A percentile compares a stretch with the other conserved stretches of the same genome.
Conservation (phyloP, 2,113 vertebrate species). For the Paramisgurnus dabryanus region DNA sequence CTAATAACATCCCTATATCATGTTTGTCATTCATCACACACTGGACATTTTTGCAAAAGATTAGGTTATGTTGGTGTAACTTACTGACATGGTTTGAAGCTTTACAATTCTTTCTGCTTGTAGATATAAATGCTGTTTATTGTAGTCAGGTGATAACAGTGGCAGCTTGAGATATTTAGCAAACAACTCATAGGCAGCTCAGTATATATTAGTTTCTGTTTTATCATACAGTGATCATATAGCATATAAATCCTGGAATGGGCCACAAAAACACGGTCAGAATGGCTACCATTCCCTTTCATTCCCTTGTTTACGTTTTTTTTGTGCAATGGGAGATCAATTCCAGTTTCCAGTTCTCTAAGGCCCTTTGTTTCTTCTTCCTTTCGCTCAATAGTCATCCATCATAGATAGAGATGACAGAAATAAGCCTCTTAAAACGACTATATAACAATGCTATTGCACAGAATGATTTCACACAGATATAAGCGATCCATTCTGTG, state of each 20-base stretch:
- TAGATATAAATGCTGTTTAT: background rate
- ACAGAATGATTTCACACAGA: conserved; percentile 24
- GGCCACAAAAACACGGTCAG: background rate
- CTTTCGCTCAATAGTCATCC: conserved; percentile 16
- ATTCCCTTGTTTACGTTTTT: conserved; percentile 21
- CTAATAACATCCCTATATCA: conserved; percentile 8
- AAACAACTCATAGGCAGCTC: background rate
- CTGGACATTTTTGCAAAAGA: background rate
- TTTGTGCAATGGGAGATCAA: conserved; percentile 20
- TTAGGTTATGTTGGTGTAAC: background rate
- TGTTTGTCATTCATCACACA: conserved; percentile 10
- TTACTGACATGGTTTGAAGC: background rate
- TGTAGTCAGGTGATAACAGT: background rate
- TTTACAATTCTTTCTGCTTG: background rate
- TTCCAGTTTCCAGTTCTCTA: conserved; percentile 2
- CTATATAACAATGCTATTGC: conserved; percentile 16
- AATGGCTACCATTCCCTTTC: background rate
- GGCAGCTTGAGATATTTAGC: background rate
- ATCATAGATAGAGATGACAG: conserved; percentile 17
- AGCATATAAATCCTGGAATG: background rate
- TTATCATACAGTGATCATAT: background rate
- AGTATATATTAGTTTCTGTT: background rate
- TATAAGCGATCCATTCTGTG: conserved; percentile 38
- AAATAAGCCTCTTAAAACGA: conserved; percentile 27
- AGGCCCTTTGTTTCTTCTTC: conserved; percentile 21